Percentiles rank a stretch among this genome's conserved stretches.
Evolutionary conservation across 2,113 vertebrate species (phyloP).

Genomic region (Natator depressus): DNA sequence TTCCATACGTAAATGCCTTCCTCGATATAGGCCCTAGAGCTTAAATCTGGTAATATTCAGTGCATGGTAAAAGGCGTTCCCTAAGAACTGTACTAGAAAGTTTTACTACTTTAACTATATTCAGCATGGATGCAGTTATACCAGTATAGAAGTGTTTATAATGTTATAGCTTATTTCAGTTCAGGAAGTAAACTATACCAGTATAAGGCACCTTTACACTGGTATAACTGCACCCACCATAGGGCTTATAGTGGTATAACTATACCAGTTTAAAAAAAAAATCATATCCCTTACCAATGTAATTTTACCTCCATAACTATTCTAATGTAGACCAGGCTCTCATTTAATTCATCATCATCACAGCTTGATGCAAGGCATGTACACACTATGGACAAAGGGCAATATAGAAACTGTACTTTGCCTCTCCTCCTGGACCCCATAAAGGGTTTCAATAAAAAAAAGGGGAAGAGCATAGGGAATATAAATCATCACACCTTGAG

Average conservation of each 20-base stretch:
- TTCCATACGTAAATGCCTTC: accelerated
- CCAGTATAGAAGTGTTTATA: neutral
- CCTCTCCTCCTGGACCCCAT: neutral
- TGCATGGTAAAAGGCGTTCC: accelerated
- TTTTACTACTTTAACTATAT: neutral
- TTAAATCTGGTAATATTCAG: neutral
- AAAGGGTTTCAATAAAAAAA: neutral
- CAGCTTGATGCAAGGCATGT: neutral
- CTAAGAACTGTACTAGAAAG: neutral
- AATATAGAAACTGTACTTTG: neutral
- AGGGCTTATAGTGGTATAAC: no score
- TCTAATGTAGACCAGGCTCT: neutral
- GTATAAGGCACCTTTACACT: neutral
- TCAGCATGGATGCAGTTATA: neutral
- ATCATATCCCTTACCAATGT: neutral
- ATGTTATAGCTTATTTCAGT: no score
- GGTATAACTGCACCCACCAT: neutral
- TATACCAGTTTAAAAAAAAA: no score
- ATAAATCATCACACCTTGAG: neutral
- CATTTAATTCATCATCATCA: neutral
- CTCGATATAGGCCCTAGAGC: accelerated
- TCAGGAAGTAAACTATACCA: no score
- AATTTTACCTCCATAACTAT: neutral
- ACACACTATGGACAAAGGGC: neutral
- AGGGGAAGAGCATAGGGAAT: neutral